Percentiles rank a stretch among this genome's conserved stretches.
Conservation (phyloP, 1,140 invertebrate species). For the Drosophila jambulina region DNA sequence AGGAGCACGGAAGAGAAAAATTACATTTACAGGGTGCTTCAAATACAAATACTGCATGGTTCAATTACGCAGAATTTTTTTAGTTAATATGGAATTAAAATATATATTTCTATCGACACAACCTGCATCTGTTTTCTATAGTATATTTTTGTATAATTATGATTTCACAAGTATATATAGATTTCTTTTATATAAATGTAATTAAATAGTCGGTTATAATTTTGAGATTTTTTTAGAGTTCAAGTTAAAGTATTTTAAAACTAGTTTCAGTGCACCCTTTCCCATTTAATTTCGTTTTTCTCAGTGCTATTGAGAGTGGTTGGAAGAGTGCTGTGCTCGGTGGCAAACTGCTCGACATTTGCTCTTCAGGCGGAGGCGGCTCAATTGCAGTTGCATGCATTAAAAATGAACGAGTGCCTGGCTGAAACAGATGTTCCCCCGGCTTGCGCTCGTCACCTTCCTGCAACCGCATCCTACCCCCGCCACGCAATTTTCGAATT, state of each 20-base stretch:
- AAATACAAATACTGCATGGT: no score
- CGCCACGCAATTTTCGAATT: conserved; percentile 52
- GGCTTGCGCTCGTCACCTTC: conserved; percentile 20
- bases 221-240: no score
- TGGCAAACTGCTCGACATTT: conserved; percentile 24
- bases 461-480: conserved; percentile 3
- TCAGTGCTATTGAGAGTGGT: conserved; percentile 2
- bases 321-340: not conserved
- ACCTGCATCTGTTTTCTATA: not conserved
- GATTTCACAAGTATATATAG: no score
- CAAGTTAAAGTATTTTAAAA: not conserved
- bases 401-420: conserved; percentile 53
- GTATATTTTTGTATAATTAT: no score
- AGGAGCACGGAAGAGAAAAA: not conserved
- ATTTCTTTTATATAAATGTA: no score
- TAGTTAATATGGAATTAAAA: not conserved
- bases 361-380: conserved; percentile 34
- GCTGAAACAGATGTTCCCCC: conserved; percentile 36
- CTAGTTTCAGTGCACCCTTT: not conserved
- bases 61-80: not conserved
- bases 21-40: not conserved
- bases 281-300: not conserved
- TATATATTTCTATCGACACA: not conserved
- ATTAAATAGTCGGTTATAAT: no score
- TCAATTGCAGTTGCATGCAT: conserved; percentile 51